phyloP scores from a whole-genome alignment of 2,888 invertebrate genomes.

The Ceraclea dissimilis region DNA sequence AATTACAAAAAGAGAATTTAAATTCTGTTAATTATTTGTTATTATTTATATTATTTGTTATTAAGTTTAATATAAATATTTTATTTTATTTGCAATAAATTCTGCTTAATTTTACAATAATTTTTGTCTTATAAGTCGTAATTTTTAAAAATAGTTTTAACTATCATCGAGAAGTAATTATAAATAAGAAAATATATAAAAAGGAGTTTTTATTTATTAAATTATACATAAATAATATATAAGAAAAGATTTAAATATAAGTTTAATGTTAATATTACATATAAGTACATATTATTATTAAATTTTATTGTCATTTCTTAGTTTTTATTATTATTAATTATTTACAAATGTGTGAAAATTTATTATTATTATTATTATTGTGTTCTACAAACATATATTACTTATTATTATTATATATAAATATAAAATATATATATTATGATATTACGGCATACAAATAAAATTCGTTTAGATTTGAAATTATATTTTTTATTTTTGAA shows the following conservation, averaged over 20 bases:
- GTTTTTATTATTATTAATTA: slow-evolving; percentile 7
- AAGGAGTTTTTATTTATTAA: too few relatives aligned
- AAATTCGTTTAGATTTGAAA: slow-evolving; percentile 25
- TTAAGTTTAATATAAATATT: neutral
- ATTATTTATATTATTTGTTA: neutral
- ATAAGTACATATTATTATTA: too few relatives aligned
- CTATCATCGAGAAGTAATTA: neutral
- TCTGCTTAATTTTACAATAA: neutral
- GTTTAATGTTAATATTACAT: too few relatives aligned
- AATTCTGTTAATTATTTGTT: slow-evolving; percentile 2
- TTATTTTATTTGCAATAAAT: neutral
- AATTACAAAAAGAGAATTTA: neutral
- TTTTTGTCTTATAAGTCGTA: neutral
- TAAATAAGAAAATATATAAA: too few relatives aligned
- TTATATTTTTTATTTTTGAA: slow-evolving; percentile 4
- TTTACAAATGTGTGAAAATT: too few relatives aligned
- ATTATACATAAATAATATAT: too few relatives aligned
- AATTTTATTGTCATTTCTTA: slow-evolving; percentile 3
- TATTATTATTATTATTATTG: slow-evolving; percentile 6
- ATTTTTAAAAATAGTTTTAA: neutral
- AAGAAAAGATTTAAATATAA: too few relatives aligned
- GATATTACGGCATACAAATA: slow-evolving; percentile 23
- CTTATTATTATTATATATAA: too few relatives aligned
- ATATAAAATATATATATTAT: slow-evolving; percentile 16
- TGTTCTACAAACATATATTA: slow-evolving; percentile 1